These are phyloP conservation scores for Diarsia mendica DNA, from an alignment of 2,888 invertebrate species.

Conservation along the genomic window DNA sequence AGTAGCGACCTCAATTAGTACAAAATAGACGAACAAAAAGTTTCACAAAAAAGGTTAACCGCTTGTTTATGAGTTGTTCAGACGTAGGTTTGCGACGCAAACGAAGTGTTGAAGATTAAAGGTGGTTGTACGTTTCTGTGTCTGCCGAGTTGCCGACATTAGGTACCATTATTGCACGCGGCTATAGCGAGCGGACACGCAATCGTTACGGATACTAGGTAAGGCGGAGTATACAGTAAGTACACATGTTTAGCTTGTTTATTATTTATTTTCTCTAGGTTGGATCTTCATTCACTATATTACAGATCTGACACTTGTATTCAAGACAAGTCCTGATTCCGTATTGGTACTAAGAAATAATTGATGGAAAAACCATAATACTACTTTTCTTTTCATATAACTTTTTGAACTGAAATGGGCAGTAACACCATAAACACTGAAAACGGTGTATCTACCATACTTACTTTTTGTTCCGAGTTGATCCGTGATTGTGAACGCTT, in stretches of 20 bases:
- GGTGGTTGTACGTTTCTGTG: constrained; percentile 12
- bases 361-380: not conserved
- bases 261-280: not conserved
- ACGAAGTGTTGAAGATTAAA: constrained; percentile 36
- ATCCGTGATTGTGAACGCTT: too few relatives aligned
- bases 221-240: constrained; percentile 1
- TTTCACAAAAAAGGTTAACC: constrained; percentile 14
- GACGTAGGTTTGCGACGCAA: constrained; percentile 8
- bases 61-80: constrained; percentile 33
- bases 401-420: too few relatives aligned
- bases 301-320: not conserved
- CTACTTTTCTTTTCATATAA: too few relatives aligned
- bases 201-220: constrained; percentile 5
- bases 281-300: not conserved
- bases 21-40: not conserved
- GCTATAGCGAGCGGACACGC: constrained; percentile 22
- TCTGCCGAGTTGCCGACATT: constrained; percentile 18
- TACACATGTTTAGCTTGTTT: not conserved
- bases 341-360: not conserved
- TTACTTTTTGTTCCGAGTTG: too few relatives aligned
- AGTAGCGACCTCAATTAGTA: not conserved
- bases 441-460: too few relatives aligned
- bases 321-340: not conserved
- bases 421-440: too few relatives aligned
- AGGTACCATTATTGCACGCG: constrained; percentile 12